Evolutionary conservation across 2,888 invertebrate species (phyloP).

Genomic region (Pachycephus smyrnensis): DNA sequence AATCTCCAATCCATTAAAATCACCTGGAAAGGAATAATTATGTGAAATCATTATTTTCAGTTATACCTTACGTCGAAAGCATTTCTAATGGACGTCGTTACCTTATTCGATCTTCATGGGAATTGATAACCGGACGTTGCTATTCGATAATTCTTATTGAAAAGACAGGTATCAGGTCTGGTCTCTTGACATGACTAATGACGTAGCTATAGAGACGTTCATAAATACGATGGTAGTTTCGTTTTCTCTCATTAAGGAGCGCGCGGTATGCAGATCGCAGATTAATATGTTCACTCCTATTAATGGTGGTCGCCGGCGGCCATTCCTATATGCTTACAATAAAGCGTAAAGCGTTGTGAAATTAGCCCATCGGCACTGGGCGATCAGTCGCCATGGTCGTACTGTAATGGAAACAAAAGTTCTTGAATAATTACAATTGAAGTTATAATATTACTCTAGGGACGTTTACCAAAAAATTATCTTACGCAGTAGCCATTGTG

Average conservation of each 20-base stretch:
- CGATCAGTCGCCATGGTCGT: constrained; percentile 33
- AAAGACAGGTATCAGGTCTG: background rate
- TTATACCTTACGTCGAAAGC: background rate
- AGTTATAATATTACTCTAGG: background rate
- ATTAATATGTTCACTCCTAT: constrained; percentile 49
- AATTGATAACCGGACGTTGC: background rate
- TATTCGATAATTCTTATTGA: background rate
- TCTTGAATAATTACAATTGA: background rate
- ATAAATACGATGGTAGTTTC: background rate
- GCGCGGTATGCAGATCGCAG: constrained; percentile 30
- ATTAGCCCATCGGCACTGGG: constrained; percentile 44
- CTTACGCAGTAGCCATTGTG: background rate
- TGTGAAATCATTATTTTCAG: background rate
- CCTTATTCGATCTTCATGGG: background rate
- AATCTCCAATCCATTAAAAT: background rate
- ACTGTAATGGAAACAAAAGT: background rate
- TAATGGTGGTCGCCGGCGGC: constrained; percentile 37
- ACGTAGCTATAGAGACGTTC: constrained; percentile 7
- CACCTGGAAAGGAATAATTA: background rate
- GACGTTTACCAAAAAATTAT: background rate
- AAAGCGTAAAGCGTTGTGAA: constrained; percentile 38
- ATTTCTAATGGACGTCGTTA: background rate
- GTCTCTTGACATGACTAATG: constrained; percentile 3
- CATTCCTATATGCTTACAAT: constrained; percentile 36
- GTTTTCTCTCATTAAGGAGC: constrained; percentile 1